Percentiles rank a stretch among this genome's conserved stretches.
phyloP scores from a whole-genome alignment of 2,797 vertebrate genomes.

The Hypotaenidia philippensis region DNA sequence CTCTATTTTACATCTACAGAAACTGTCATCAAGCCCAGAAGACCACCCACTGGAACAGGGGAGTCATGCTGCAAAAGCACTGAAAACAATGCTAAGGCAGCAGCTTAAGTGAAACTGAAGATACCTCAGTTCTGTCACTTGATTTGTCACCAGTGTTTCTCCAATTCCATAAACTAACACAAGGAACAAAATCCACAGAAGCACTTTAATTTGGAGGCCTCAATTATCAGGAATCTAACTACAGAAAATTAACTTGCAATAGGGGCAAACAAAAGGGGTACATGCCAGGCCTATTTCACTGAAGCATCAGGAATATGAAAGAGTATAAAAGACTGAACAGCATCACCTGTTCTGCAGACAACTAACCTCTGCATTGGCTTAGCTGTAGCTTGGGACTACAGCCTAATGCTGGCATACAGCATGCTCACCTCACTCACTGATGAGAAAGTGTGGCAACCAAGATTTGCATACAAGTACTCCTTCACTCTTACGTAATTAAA shows the following conservation, averaged over 20 bases:
- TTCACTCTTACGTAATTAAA: not conserved
- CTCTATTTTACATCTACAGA: not conserved
- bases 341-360: not conserved
- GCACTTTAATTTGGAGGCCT: not conserved
- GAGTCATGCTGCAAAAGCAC: not conserved
- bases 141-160: not conserved
- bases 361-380: not conserved
- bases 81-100: not conserved
- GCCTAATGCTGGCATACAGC: not conserved
- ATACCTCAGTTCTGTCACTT: not conserved
- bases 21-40: not conserved
- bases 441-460: not conserved
- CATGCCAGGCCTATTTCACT: not conserved
- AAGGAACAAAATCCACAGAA: not conserved
- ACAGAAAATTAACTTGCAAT: not conserved
- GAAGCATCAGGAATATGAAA: not conserved
- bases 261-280: not conserved
- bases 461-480: not conserved
- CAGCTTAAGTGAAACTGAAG: not conserved
- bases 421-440: not conserved
- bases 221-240: not conserved
- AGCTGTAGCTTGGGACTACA: not conserved
- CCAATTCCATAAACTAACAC: not conserved
- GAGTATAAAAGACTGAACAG: not conserved
- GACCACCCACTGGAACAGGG: not conserved